These are phyloP conservation scores for Odontesthes bonariensis DNA, from an alignment of 2,113 vertebrate genomes.

Conservation along the genomic window DNA sequence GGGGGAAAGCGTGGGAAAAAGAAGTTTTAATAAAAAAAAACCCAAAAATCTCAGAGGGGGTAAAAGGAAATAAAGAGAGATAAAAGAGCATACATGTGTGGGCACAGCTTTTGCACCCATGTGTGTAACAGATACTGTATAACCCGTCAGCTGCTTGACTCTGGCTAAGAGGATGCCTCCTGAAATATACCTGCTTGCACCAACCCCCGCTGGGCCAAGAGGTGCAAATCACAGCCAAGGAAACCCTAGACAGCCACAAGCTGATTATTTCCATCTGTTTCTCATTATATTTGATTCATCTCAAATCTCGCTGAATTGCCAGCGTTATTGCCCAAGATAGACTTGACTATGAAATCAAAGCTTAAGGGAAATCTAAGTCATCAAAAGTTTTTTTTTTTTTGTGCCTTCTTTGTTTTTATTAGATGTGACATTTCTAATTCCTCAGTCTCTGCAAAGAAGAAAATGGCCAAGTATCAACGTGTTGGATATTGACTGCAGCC, in stretches of 20 bases:
- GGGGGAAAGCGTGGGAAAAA: neutral
- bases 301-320: constrained; percentile 18
- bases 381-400: neutral
- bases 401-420: constrained; percentile 20
- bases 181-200: constrained; percentile 64
- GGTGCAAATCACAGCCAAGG: constrained; percentile 40
- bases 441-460: constrained; percentile 11
- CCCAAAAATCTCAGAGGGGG: neutral
- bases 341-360: constrained; percentile 27
- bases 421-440: constrained; percentile 24
- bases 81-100: neutral
- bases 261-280: constrained; percentile 41
- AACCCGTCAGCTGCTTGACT: constrained; percentile 50
- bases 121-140: constrained; percentile 44
- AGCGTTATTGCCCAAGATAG: constrained; percentile 22
- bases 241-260: constrained; percentile 35
- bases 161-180: constrained; percentile 34
- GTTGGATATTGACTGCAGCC: constrained; percentile 10
- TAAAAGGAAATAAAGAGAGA: neutral
- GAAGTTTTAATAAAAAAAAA: neutral
- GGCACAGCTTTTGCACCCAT: constrained; percentile 16
- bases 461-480: constrained; percentile 1
- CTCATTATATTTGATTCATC: constrained; percentile 36
- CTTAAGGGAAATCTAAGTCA: constrained; percentile 21
- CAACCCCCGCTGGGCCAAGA: constrained; percentile 23